Percentiles rank a stretch among this genome's conserved stretches.
Evolutionary conservation across 2,888 invertebrate species (phyloP).

Genomic region (Cheilosia variabilis): DNA sequence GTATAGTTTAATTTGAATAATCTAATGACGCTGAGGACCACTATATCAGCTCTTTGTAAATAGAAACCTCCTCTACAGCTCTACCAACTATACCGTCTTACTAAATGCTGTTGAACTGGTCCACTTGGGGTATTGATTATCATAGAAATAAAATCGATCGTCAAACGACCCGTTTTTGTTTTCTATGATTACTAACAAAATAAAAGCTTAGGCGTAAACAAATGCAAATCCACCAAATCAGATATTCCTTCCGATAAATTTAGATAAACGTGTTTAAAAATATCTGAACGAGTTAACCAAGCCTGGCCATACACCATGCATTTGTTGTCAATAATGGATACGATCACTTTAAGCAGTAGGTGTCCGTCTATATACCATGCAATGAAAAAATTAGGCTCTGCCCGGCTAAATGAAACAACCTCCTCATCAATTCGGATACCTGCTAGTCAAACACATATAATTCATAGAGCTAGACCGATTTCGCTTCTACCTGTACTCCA

Average conservation of each 20-base stretch:
- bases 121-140: conserved; percentile 11
- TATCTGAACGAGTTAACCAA: conserved; percentile 58
- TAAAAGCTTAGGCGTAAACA: conserved; percentile 7
- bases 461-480: neutral
- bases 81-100: neutral
- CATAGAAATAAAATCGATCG: conserved; percentile 13
- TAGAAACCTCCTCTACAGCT: neutral
- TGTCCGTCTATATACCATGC: neutral
- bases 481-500: neutral
- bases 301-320: conserved; percentile 18
- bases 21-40: neutral
- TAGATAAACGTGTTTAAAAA: conserved; percentile 53
- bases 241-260: conserved; percentile 53
- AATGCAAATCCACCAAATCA: conserved; percentile 63
- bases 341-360: neutral
- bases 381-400: neutral
- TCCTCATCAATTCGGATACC: neutral
- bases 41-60: neutral
- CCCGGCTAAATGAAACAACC: neutral
- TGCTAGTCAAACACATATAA: neutral
- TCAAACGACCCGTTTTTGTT: neutral
- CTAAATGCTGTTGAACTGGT: conserved; percentile 28
- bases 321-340: neutral
- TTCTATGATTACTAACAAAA: conserved; percentile 8
- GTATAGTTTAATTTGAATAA: neutral